Base-by-base conservation (phyloP, 37 sponge, comb jelly and placozoan species). In the Axinella damicornis region DNA sequence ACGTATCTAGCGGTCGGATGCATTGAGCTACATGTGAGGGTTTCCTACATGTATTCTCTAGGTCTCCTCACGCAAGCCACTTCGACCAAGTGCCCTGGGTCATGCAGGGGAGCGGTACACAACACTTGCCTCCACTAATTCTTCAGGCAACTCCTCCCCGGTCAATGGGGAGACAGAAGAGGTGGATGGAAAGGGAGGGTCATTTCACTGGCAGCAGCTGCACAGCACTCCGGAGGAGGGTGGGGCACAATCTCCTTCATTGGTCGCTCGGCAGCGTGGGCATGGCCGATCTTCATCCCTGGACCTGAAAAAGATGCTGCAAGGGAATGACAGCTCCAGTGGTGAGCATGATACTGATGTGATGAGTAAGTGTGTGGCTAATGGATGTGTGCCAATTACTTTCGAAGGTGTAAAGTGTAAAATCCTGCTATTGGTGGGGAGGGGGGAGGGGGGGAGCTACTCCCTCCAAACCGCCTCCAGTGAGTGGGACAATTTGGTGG, bases 231-330 rank as follows among this genome's bases (percentile, higher is more conserved):
- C 56, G 54, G 20, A 2, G 74, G 36, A 40, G 74, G 37, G 5
- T 40, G 37, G 73, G 2, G 73, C 11, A 9, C 30, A 31, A 5
- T 46, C 46, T 46, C 9, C 46, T 9, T 9, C 9, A 12, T 0
- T 76, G 30, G 79, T 41, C 0, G 36, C 53, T 4, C 71, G 59
- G 78, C 75, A 71, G 20, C 59, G 85, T 64, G 90, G 86, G 0
- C 93, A 93, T 72, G 53, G 63, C 4, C 66, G 90, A 5, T 83
- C 90, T 12, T 72, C 82, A 2, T 88, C 89, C 1, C 72, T 88
- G 61, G 93, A 93, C 22, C 86, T 84, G 55, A 93, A 84, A 40
- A 87, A 92, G 83, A 82, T 86, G 83, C n/a, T 90, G 37, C 39
- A 53, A 15, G 68, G 36, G 11, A 58, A 69, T 0, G n/a, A 38